A percentile compares a stretch with the other conserved stretches of the same genome.
Conservation (phyloP, 2,797 vertebrate species). For the Mormyrus hasselquistii region DNA sequence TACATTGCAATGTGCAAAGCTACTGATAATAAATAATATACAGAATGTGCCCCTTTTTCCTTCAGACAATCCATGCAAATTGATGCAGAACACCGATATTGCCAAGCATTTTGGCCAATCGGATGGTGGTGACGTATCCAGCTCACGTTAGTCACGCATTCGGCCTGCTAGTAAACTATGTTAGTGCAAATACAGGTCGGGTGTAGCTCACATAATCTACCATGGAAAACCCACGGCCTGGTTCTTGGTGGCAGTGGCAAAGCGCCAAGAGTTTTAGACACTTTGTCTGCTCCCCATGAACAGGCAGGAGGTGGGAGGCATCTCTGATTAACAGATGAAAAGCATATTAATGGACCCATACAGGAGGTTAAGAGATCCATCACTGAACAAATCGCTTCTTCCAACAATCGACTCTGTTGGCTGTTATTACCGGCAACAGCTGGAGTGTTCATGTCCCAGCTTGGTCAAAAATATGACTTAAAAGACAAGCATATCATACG, state of each 20-base stretch:
- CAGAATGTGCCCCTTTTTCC: neutral
- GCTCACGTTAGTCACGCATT: neutral
- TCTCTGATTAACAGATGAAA: neutral
- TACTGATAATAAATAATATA: neutral
- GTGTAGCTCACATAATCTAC: neutral
- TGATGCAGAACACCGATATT: neutral
- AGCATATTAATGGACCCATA: neutral
- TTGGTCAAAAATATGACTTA: neutral
- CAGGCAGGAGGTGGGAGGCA: neutral
- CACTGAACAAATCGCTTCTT: neutral
- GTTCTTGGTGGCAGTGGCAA: neutral
- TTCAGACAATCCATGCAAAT: neutral
- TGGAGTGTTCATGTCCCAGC: neutral
- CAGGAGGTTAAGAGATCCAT: neutral
- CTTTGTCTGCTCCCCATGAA: neutral
- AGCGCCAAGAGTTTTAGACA: neutral
- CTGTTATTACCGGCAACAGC: neutral
- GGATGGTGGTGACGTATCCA: neutral
- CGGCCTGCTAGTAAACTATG: neutral
- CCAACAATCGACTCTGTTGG: neutral
- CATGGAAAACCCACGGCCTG: neutral
- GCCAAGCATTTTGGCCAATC: neutral
- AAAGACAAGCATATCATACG: neutral
- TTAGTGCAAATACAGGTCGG: neutral
- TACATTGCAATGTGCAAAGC: neutral